Evolutionary conservation across 2,797 vertebrate species (phyloP).

Genomic region (Mallotus villosus): DNA sequence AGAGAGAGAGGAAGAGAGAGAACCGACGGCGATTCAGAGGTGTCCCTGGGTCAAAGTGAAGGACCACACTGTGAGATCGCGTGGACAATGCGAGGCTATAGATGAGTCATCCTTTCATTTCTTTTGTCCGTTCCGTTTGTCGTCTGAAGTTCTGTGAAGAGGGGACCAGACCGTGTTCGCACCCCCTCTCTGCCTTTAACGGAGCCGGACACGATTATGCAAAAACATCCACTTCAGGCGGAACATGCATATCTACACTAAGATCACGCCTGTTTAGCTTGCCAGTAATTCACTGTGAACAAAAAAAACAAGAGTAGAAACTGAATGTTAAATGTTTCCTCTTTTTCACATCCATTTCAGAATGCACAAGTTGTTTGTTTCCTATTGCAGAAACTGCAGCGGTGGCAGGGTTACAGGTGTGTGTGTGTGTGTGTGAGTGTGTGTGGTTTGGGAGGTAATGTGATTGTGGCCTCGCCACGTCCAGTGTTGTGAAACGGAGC

Average conservation of each 20-base stretch:
- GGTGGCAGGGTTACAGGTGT: neutral
- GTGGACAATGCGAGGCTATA: neutral
- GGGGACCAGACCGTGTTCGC: neutral
- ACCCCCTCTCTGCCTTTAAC: neutral
- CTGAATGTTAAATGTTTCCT: neutral
- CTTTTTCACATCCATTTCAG: neutral
- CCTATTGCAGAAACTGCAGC: neutral
- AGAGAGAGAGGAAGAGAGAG: conserved; percentile 12
- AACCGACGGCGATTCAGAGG: conserved; percentile 55
- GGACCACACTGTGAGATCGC: conserved; percentile 57
- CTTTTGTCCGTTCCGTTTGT: neutral
- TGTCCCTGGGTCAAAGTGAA: conserved; percentile 61
- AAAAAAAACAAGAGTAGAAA: neutral
- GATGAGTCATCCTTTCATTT: neutral
- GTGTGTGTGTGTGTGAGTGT: neutral
- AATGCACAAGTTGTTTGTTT: neutral
- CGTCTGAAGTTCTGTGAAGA: neutral
- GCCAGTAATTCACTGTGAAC: neutral
- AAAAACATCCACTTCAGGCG: neutral
- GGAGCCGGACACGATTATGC: neutral
- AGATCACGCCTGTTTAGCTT: neutral
- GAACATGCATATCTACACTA: too few relatives aligned
- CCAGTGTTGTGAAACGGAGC: conserved; percentile 35
- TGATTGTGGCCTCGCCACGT: too few relatives aligned
- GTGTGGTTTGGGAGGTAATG: conserved; percentile 12